Percentiles rank a stretch among this genome's conserved stretches.
These are phyloP conservation scores for Dioctria rufipes DNA, from an alignment of 2,888 invertebrate species.

Conservation along the genomic window DNA sequence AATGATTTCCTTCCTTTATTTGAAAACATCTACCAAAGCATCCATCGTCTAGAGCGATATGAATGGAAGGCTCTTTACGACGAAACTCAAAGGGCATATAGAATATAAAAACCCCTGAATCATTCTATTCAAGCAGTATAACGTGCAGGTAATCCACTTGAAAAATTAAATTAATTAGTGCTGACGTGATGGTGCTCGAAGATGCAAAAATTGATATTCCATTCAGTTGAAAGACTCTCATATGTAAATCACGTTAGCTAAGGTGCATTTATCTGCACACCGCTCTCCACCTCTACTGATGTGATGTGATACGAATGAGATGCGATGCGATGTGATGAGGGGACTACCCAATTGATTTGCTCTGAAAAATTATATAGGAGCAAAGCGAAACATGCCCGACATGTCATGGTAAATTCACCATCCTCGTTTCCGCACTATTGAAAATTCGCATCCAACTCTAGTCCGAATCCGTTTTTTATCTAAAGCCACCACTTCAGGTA, in stretches of 20 bases:
- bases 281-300: too few relatives aligned
- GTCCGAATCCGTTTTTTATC: conserved; percentile 21
- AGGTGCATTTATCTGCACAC: conserved; percentile 42
- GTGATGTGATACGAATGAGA: background rate
- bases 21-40: too few relatives aligned
- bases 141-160: too few relatives aligned
- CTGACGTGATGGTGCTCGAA: too few relatives aligned
- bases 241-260: conserved; percentile 46
- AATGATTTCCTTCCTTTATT: too few relatives aligned
- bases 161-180: too few relatives aligned
- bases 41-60: too few relatives aligned
- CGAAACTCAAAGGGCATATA: too few relatives aligned
- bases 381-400: conserved; percentile 18
- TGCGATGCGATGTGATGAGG: too few relatives aligned
- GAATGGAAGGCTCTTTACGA: too few relatives aligned
- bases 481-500: conserved; percentile 35
- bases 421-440: conserved; percentile 46
- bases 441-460: conserved; percentile 28
- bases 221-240: conserved; percentile 43
- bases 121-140: too few relatives aligned
- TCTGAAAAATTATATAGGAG: conserved; percentile 44
- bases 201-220: conserved; percentile 35
- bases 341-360: conserved; percentile 37
- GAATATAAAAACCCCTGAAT: too few relatives aligned
- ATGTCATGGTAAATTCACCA: conserved; percentile 38